Evolutionary conservation across 2,888 invertebrate species (phyloP), one percentile per base, ranked within the genome.

Genomic region (Ophioninae sp.): DNA sequence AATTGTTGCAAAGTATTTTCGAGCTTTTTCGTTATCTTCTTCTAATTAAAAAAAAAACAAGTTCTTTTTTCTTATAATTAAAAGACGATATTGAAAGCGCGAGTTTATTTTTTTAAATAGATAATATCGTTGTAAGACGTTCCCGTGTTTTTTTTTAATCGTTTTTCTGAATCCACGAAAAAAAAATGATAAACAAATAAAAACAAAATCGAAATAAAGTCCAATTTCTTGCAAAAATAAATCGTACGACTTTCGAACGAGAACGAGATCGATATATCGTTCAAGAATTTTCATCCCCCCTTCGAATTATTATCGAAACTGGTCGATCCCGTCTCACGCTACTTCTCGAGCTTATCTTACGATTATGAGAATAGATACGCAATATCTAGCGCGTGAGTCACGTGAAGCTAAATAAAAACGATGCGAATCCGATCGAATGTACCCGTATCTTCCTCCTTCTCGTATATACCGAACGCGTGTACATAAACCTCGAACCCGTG

Each of bases 341-440:
- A 37, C 37, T 65, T 39, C 13, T 20, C 20, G 72, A 8, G 6
- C 30, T 20, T 41, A 57, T 82, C 37, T 72, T 61, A 56, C 61
- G 59, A 59, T 64, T 81, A 62, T 37, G 23, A 64, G 57, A 81
- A 78, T 70, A 74, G 73, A 75, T 78, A 62, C 30, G 65, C 17
- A 56, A 50, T 79, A 70, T 81, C 65, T 75, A 39, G 76, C 41
- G 68, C 23, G 50, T 75, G 78, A 84, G 78, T 81, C 74, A 78
- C 72, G 69, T 82, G 17, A 2, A 67, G 20, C 70, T 65, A 61
- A 79, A 73, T 59, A 81, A 70, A 39, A 78, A 68, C 21, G 41
- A 72, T 75, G 72, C 62, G 70, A 79, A 81, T 81, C 70, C 74
- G 59, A 78, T 81, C 65, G 57, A 81, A 65, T n/a, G 74, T 62